Evolutionary conservation across 2,113 vertebrate genomes (phyloP), one percentile per base, ranked within the genome.

Genomic region (Phycodurus eques): DNA sequence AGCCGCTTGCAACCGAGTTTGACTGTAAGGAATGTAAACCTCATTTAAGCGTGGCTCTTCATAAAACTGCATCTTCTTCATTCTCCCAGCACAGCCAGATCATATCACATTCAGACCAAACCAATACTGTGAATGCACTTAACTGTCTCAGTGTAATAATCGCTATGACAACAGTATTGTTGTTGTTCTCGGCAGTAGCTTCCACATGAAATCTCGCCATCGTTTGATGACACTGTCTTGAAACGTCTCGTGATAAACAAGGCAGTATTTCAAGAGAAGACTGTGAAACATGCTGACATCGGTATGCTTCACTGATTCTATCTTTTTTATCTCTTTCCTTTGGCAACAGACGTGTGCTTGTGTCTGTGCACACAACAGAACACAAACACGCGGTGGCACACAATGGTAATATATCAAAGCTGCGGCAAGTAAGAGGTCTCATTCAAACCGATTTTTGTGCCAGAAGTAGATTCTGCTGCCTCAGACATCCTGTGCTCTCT

Each of bases 261-360:
- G 33, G 57, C n/a, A 60, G 73, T 20, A 22, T 70, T 53, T 31
- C 64, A 57, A 19, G 35, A 69, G 59, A 22, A 73, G 49, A 44
- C 62, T 1, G 11, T 3, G 2, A 31, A 59, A 59, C 22, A 11
- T 57, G 56, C 56, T 27, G 22, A 57, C n/a, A 59, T 51, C 27
- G 13, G 10, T 12, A 2, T 14, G 56, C 56, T 31, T 59, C 56
- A 6, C 56, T 13, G 56, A 59, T 59, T 61, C 59, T 61, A 61
- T 61, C 59, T 61, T 51, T n/a, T 74, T 68, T 53, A 51, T 61
- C 79, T 74, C 71, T 71, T 76, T 80, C 80, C 87, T 82, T 90
- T 62, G 69, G 87, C 83, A 91, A 90, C 83, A 90, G 85, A 85
- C 84, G 79, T 88, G 84, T 85, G 83, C 76, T 68, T 83, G 76